A percentile compares a stretch with the other conserved stretches of the same genome.
Conservation (phyloP, 1,140 invertebrate species). For the Drosophila gunungcola region DNA sequence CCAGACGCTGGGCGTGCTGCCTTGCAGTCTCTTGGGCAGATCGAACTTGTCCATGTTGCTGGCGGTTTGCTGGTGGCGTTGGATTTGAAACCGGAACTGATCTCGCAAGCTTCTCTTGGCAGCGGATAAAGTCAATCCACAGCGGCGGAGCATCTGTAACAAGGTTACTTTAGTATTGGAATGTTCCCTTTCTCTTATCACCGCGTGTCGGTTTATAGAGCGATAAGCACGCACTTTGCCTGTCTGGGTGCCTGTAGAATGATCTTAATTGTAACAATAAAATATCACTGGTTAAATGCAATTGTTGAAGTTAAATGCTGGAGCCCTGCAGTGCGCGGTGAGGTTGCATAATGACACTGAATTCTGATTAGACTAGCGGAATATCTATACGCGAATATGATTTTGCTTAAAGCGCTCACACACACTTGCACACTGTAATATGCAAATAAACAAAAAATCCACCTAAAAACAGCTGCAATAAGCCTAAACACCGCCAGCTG, state of each 20-base stretch:
- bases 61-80: conserved; percentile 20
- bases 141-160: conserved; percentile 62
- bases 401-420: conserved; percentile 54
- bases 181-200: conserved; percentile 17
- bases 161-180: conserved; percentile 9
- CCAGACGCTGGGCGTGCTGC: conserved; percentile 88
- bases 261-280: conserved; percentile 4
- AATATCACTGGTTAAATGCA: conserved; percentile 71
- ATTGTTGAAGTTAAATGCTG: conserved; percentile 28
- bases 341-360: conserved; percentile 75
- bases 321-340: conserved; percentile 38
- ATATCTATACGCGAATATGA: conserved; percentile 32
- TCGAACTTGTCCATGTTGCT: conserved; percentile 86
- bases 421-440: conserved; percentile 14
- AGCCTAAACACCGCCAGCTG: background rate
- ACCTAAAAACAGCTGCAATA: background rate
- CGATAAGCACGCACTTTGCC: conserved; percentile 45
- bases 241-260: conserved; percentile 3
- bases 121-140: conserved; percentile 10
- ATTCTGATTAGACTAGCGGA: conserved; percentile 33
- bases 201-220: conserved; percentile 23
- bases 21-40: conserved; percentile 87
- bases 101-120: conserved; percentile 6
- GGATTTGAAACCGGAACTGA: conserved; percentile 14
- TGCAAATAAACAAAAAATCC: conserved; percentile 15